phyloP scores from a whole-genome alignment of 2,888 invertebrate genomes.

The Opisthograptis luteolata region DNA sequence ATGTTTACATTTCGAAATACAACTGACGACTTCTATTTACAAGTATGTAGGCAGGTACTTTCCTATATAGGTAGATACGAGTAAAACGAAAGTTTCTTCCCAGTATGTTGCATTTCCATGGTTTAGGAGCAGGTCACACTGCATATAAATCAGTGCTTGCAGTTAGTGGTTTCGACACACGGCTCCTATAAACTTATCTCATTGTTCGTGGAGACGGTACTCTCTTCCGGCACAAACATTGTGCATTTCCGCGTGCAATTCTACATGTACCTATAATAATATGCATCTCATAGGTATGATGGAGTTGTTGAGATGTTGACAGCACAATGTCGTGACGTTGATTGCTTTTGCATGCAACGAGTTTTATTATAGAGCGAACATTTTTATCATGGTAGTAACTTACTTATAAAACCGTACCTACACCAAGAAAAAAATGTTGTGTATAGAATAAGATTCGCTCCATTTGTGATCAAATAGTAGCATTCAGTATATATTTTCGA shows the following conservation, averaged over 20 bases:
- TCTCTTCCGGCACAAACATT: constrained; percentile 52
- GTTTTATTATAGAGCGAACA: no score
- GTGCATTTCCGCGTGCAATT: constrained; percentile 39
- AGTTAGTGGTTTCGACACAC: constrained; percentile 56
- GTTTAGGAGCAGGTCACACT: constrained; percentile 42
- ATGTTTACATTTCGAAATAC: no score
- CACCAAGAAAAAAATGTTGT: no score
- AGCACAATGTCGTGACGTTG: background rate
- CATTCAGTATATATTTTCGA: no score
- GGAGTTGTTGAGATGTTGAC: background rate
- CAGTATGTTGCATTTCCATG: constrained; percentile 36
- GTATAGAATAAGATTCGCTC: no score
- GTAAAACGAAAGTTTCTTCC: constrained; percentile 28
- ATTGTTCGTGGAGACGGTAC: constrained; percentile 61
- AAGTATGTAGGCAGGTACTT: no score
- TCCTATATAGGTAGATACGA: background rate
- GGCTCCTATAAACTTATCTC: constrained; percentile 52
- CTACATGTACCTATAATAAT: no score
- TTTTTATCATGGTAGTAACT: no score
- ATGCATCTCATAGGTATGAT: background rate
- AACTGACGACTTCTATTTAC: no score
- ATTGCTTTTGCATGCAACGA: background rate
- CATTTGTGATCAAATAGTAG: no score
- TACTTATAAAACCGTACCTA: no score
- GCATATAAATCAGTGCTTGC: constrained; percentile 50